Percentiles rank a stretch among this genome's conserved stretches.
These are phyloP conservation scores for Monodelphis domestica DNA, from an alignment of 2,797 vertebrate genomes.

Conservation along the genomic window DNA sequence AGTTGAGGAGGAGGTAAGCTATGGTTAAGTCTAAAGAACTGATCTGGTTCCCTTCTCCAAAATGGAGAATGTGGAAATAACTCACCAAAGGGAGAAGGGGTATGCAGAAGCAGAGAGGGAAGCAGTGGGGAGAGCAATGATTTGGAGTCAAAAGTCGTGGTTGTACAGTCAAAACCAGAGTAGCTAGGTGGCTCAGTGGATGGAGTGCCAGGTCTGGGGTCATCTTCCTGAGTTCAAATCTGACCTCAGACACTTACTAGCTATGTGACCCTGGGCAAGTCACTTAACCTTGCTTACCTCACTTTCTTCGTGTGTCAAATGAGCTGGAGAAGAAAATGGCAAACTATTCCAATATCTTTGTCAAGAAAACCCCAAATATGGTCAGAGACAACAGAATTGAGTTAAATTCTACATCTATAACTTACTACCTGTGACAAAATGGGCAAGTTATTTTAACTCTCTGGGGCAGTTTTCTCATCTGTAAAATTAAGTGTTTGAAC, in stretches of 20 bases:
- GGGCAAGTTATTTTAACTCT: not conserved
- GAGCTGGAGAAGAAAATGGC: no score
- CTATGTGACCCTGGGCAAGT: no score
- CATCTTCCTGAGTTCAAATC: no score
- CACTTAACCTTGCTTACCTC: no score
- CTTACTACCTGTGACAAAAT: not conserved
- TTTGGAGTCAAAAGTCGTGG: not conserved
- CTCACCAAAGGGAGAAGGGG: not conserved
- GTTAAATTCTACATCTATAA: not conserved
- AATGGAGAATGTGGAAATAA: not conserved
- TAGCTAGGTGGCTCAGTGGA: no score
- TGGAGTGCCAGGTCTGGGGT: no score
- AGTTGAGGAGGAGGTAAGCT: not conserved
- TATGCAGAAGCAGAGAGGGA: not conserved
- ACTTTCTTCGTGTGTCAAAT: no score
- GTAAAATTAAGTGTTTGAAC: not conserved
- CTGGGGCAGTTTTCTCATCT: not conserved
- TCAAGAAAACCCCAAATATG: no score
- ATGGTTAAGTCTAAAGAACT: not conserved
- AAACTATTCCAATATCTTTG: no score
- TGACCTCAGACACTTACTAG: no score
- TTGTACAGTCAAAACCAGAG: no score
- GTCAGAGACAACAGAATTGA: no score
- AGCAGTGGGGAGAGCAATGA: not conserved
- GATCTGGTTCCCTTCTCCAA: not conserved